Base-by-base conservation (phyloP, 2,113 vertebrate genomes). In the Mormyrus lacerda region DNA sequence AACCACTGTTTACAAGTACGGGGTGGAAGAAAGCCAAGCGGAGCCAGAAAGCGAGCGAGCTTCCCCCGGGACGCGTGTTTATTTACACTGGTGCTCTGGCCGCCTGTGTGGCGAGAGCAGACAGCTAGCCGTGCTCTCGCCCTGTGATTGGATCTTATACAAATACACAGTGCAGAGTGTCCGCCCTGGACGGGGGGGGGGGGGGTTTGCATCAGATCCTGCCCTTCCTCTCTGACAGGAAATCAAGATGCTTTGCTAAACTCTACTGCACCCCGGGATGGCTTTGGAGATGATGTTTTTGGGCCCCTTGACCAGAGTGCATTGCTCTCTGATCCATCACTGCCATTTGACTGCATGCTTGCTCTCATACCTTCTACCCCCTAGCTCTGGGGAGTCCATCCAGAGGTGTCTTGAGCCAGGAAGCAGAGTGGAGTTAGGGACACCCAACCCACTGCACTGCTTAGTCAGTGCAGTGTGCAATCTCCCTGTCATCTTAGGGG, bases 81-180 rank as follows among this genome's bases (percentile, higher is more conserved):
- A 90, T 93, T 92, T 91, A 76, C 90, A 45, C 51, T 89, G 90
- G 53, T 88, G 87, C 76, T 61, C 42, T 69, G 88, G 85, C 50
- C 69, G 90, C 79, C 55, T 48, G 24, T 91, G 89, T 79, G 50
- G 82, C 35, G 82, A 85, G 88, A 83, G 83, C 55, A 44, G 53
- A 9, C 76, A 48, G 21, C 44, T 39, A n/a, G 65, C 73, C 45
- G 87, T 73, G 55, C 90, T 91, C 87, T 91, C 53, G 53, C 87
- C 85, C 84, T 87, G 85, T 79, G 91, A 91, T 91, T 91, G 90
- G 89, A 92, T 93, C 89, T 93, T 91, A 91, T 69, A 88, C 92
- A 92, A 92, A 92, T 90, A 92, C 91, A 91, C 91, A 92, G 90
- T 85, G 88, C 65, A 73, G 90, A 90, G 90, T 92, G 92, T 88